These are phyloP conservation scores for Pelodiscus sinensis DNA, from an alignment of 2,113 vertebrate genomes.

Conservation along the genomic window DNA sequence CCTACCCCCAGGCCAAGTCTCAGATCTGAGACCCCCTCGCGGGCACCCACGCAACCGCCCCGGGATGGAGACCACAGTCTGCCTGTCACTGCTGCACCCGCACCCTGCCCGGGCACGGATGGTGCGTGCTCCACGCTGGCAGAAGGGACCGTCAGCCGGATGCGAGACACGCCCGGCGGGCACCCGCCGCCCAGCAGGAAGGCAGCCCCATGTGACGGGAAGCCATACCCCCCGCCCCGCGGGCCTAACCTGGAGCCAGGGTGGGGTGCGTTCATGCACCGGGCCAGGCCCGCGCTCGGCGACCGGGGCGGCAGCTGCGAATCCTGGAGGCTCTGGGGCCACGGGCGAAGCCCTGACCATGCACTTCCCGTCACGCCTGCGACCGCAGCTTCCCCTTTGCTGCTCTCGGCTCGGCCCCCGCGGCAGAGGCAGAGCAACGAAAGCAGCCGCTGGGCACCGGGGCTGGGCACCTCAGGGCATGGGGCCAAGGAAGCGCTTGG, in stretches of 20 bases:
- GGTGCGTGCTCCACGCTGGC: not conserved
- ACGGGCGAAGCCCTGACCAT: not conserved
- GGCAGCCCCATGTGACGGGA: not conserved
- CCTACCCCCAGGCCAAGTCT: not conserved
- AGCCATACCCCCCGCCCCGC: not conserved
- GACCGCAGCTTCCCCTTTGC: constrained; percentile 80
- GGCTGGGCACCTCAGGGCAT: rapidly evolving
- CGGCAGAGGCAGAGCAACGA: not conserved
- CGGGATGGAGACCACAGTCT: too few relatives aligned
- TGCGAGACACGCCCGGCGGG: not conserved
- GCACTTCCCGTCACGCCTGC: constrained; percentile 78
- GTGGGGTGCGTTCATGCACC: not conserved
- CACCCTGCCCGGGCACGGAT: not conserved
- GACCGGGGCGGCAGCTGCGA: not conserved
- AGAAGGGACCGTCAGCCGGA: not conserved
- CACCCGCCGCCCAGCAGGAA: not conserved
- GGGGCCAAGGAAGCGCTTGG: not conserved
- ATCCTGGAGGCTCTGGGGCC: not conserved
- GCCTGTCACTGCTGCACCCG: not conserved
- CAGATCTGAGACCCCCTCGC: not conserved
- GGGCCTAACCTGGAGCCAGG: not conserved
- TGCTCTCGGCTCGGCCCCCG: constrained; percentile 70
- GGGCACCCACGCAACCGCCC: too few relatives aligned
- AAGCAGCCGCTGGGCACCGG: not conserved
- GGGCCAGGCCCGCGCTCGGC: too few relatives aligned